Conservation (phyloP, 2,113 vertebrate genomes). For the Sphyrna mokarran region DNA sequence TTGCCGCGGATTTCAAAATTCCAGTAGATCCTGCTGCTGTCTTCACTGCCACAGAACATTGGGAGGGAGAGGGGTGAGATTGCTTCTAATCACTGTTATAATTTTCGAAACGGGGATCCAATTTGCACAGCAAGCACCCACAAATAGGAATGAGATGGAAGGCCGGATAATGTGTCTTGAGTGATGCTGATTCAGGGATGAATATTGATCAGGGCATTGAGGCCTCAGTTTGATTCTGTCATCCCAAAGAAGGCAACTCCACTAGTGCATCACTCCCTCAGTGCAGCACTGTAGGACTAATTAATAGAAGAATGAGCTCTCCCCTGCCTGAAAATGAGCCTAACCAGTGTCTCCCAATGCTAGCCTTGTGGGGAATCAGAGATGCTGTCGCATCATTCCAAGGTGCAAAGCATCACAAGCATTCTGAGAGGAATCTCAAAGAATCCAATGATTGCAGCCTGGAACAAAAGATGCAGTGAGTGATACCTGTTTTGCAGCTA, state of each 20-base stretch:
- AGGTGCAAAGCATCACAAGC: not conserved
- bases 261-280: not conserved
- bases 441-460: not conserved
- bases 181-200: not conserved
- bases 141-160: not conserved
- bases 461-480: not conserved
- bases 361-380: not conserved
- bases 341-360: not conserved
- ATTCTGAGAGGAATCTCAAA: not conserved
- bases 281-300: not conserved
- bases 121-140: not conserved
- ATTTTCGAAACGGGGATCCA: not conserved
- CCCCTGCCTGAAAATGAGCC: not conserved
- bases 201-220: not conserved
- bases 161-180: not conserved
- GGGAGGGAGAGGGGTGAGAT: too few relatives aligned
- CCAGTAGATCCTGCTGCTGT: too few relatives aligned
- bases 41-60: too few relatives aligned
- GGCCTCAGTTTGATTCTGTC: not conserved
- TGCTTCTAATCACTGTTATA: not conserved
- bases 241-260: not conserved
- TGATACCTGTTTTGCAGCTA: not conserved
- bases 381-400: not conserved
- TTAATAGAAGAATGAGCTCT: not conserved
- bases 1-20: too few relatives aligned